These are phyloP conservation scores for Timandra comae DNA, from an alignment of 2,888 invertebrate genomes.

Conservation along the genomic window DNA sequence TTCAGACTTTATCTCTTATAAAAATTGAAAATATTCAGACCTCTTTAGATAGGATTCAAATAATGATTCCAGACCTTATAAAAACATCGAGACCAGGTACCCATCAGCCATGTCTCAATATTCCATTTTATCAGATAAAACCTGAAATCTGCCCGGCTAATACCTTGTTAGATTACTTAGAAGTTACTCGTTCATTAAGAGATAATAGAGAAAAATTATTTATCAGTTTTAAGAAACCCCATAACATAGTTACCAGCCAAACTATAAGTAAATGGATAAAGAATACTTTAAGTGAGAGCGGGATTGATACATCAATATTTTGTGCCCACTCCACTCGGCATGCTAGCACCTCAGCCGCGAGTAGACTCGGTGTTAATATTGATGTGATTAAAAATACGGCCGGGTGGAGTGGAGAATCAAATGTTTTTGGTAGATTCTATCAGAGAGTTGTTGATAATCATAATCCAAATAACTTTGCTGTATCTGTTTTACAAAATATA, in stretches of 20 bases:
- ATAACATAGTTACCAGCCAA: neutral
- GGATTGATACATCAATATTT: neutral
- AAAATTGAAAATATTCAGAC: neutral
- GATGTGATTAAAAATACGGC: slow-evolving; percentile 4
- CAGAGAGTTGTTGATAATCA: slow-evolving; percentile 1
- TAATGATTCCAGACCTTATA: neutral
- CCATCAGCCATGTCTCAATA: neutral
- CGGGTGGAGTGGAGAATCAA: slow-evolving; percentile 4
- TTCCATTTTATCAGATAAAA: neutral
- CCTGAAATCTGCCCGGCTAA: neutral
- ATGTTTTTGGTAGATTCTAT: slow-evolving; percentile 3
- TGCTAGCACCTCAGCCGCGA: neutral
- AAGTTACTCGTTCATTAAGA: neutral
- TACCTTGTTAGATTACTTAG: neutral
- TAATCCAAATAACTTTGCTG: too few species aligned
- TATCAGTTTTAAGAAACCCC: neutral
- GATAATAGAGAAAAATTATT: neutral
- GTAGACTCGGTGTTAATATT: slow-evolving; percentile 1
- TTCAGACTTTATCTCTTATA: neutral
- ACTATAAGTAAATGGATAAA: neutral
- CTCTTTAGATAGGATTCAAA: neutral
- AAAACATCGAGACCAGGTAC: neutral
- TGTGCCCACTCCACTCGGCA: neutral
- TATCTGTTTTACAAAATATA: too few species aligned
- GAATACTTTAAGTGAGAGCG: neutral